Evolutionary conservation across 2,888 invertebrate genomes (phyloP).

Genomic region (Phyllotreta cruciferae): DNA sequence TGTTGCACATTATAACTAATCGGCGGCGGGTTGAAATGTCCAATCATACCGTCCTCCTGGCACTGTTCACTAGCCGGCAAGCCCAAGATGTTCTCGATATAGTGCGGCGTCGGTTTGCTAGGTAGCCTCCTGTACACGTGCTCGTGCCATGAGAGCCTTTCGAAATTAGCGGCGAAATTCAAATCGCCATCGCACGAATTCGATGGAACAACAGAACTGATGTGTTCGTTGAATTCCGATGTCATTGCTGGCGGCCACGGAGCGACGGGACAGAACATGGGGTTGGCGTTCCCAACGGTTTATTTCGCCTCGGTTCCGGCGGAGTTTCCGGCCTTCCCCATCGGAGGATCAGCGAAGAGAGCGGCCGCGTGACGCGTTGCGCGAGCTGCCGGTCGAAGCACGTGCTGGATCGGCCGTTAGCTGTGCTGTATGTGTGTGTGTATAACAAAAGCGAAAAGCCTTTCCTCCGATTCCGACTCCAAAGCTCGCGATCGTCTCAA

Average conservation of each 20-base stretch:
- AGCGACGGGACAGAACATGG: conserved; percentile 29
- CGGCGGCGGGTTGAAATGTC: conserved; percentile 9
- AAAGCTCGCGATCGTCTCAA: conserved; percentile 49
- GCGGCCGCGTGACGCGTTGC: conserved; percentile 35
- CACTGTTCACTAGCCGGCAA: conserved; percentile 43
- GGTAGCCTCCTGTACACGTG: conserved; percentile 87
- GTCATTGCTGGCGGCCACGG: conserved; percentile 35
- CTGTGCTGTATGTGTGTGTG: conserved; percentile 20
- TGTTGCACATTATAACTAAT: conserved; percentile 32
- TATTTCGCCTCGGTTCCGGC: no score
- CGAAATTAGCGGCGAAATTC: conserved; percentile 40
- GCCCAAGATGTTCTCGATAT: conserved; percentile 87
- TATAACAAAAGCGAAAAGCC: conserved; percentile 42
- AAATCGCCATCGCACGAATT: conserved; percentile 40
- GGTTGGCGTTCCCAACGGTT: conserved; percentile 10
- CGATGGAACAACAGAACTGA: conserved; percentile 27
- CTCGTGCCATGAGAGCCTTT: conserved; percentile 77
- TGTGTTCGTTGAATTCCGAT: conserved; percentile 35
- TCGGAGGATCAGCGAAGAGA: conserved; percentile 1
- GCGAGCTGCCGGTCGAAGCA: conserved; percentile 26
- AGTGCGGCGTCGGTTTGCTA: conserved; percentile 83
- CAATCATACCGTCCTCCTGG: conserved; percentile 28
- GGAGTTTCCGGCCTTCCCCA: neutral
- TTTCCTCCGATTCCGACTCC: no score
- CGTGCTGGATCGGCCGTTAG: conserved; percentile 25